Evolutionary conservation across 2,113 vertebrate genomes (phyloP).

Genomic region (Actenoides hombroni): DNA sequence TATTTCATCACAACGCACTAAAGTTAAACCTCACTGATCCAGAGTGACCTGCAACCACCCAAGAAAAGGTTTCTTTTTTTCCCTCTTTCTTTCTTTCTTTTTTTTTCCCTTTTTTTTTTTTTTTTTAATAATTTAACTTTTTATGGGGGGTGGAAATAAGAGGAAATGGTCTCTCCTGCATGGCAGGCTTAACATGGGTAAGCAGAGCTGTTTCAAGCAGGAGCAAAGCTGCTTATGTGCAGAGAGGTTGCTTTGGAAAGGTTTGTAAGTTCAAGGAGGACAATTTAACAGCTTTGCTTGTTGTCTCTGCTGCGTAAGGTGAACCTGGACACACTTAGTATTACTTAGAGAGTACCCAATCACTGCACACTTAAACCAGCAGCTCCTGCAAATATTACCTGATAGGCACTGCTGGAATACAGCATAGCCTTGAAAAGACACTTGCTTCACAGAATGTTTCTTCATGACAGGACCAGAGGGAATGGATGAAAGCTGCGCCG

Average conservation of each 20-base stretch:
- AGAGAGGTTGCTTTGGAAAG: background rate
- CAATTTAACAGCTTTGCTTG: background rate
- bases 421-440: background rate
- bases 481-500: too few relatives aligned
- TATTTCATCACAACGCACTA: conserved; percentile 77
- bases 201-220: background rate
- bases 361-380: background rate
- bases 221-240: background rate
- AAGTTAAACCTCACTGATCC: conserved; percentile 76
- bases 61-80: conserved; percentile 68
- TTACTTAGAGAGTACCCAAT: background rate
- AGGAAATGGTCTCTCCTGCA: conserved; percentile 34
- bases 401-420: background rate
- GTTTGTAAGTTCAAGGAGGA: conserved; percentile 18
- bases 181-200: conserved; percentile 52
- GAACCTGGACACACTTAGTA: background rate
- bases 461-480: too few relatives aligned
- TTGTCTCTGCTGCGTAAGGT: background rate
- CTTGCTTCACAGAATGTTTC: background rate
- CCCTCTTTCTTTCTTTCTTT: conserved; percentile 2
- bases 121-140: conserved; percentile 77
- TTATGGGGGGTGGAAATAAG: conserved; percentile 42
- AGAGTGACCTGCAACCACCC: conserved; percentile 76
- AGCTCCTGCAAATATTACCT: background rate
- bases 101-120: background rate